Evolutionary conservation across 2,113 vertebrate species (phyloP).

Genomic region (Pimephales promelas): DNA sequence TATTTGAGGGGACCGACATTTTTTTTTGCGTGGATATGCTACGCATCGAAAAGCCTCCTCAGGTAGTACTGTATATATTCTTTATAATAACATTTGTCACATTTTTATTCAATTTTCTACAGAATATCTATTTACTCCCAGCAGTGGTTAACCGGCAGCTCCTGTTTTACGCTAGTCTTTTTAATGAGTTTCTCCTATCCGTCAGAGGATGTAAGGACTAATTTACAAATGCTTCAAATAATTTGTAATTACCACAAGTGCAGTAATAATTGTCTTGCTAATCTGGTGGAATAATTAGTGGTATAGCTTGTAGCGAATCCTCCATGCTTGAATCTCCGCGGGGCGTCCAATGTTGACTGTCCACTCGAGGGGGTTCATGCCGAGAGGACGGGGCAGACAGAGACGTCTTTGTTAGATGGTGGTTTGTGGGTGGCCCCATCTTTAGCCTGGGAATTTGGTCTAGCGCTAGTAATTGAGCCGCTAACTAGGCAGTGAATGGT

Average conservation of each 20-base stretch:
- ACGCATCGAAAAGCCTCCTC: too few relatives aligned
- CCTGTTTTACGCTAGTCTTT: conserved; percentile 43
- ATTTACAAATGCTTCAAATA: conserved; percentile 85
- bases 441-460: conserved; percentile 70
- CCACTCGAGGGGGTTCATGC: conserved; percentile 75
- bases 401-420: conserved; percentile 80
- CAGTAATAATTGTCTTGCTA: conserved; percentile 86
- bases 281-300: conserved; percentile 87
- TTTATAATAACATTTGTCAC: not conserved
- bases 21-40: too few relatives aligned
- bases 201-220: conserved; percentile 80
- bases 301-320: conserved; percentile 74
- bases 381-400: conserved; percentile 70
- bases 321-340: conserved; percentile 80
- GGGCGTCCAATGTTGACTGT: conserved; percentile 82
- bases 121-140: not conserved
- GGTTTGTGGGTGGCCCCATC: conserved; percentile 85
- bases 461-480: conserved; percentile 69
- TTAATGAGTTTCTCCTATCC: conserved; percentile 64
- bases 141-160: conserved; percentile 37
- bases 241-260: conserved; percentile 89
- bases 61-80: not conserved
- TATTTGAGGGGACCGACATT: too few relatives aligned
- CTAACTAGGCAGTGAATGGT: conserved; percentile 59
- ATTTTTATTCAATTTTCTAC: not conserved